Base-by-base conservation (phyloP, 2,888 invertebrate genomes). In the Adelognathus sp. region DNA sequence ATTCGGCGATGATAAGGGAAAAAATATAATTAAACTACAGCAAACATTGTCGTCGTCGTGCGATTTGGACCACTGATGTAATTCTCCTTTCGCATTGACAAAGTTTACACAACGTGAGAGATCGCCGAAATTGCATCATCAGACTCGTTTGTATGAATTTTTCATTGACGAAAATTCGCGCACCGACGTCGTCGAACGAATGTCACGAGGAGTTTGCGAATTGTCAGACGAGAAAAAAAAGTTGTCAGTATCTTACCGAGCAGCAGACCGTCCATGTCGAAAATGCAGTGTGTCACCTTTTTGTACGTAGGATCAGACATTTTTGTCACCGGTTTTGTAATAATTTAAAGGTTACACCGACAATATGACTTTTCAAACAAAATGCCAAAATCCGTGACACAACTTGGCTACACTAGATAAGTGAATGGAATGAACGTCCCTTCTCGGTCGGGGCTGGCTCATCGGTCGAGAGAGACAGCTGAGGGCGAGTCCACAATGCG, bases 191-290 rank as follows among this genome's bases (percentile, higher is more conserved):
- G 18, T 6, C 39, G 24, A 16, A 39, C 24, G 39, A 54, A 3
- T 60, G 33, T 50, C 61, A 31, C 36, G 41, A 21, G 54, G 33
- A 33, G 4, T 3, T 50, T n/a, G 24, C 24, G 50, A 21, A 36
- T 16, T 29, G 3, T 36, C 24, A 39, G 21, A 31, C 3, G n/a
- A 64, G 33, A n/a, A 33, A 9, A 7, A 2, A 27, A 41, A 14
- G 50, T 31, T 73, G 14, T 75, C 14, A 27, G 58, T 1, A 21
- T 24, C 85, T 88, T 87, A 90, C 91, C 87, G 16, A 91, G 86
- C 4, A 90, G 79, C 14, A 90, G 80, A 64, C 91, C 90, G 70
- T 91, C 90, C 91, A 91, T 91, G 77, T 91, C 91, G 75, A 91
- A 91, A 78, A 91, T 88, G 72, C 88, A 88, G 76, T 91, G 91